Percentiles rank a stretch among this genome's conserved stretches.
phyloP scores from a whole-genome alignment of 2,888 invertebrate species.

The Drosophila picticornis region DNA sequence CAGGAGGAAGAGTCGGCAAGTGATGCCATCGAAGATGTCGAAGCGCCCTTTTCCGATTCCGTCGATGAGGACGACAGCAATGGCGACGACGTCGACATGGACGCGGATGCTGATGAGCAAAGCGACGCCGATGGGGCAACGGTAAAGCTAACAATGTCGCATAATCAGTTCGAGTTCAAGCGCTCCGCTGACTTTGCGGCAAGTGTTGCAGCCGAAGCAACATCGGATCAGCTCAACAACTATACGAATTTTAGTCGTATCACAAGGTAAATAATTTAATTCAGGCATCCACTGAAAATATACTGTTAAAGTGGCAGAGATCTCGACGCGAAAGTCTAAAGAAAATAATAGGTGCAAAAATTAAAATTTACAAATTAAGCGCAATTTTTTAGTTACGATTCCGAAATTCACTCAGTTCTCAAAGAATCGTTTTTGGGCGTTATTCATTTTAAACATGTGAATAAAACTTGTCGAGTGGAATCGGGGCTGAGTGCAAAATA shows the following conservation, averaged over 20 bases:
- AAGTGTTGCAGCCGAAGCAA: constrained; percentile 15
- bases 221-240: constrained; percentile 58
- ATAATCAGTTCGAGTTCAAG: constrained; percentile 63
- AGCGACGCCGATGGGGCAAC: constrained; percentile 6
- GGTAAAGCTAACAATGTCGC: constrained; percentile 26
- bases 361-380: not conserved
- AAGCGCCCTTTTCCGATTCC: constrained; percentile 21
- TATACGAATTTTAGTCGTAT: constrained; percentile 75
- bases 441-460: not conserved
- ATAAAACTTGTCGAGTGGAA: not conserved
- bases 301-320: not conserved
- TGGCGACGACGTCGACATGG: constrained; percentile 3
- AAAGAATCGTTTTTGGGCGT: not conserved
- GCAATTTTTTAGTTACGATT: not conserved
- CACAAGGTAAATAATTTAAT: constrained; percentile 39
- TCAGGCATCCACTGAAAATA: not conserved
- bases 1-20: not conserved
- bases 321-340: not conserved
- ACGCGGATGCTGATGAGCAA: not conserved
- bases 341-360: not conserved
- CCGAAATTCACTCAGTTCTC: not conserved
- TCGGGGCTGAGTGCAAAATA: not conserved
- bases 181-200: constrained; percentile 61
- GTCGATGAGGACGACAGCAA: constrained; percentile 14
- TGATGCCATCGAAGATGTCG: constrained; percentile 14